A percentile compares a stretch with the other conserved stretches of the same genome.
Conservation (phyloP, 2,797 vertebrate species). For the Tympanoctomys barrerae region DNA sequence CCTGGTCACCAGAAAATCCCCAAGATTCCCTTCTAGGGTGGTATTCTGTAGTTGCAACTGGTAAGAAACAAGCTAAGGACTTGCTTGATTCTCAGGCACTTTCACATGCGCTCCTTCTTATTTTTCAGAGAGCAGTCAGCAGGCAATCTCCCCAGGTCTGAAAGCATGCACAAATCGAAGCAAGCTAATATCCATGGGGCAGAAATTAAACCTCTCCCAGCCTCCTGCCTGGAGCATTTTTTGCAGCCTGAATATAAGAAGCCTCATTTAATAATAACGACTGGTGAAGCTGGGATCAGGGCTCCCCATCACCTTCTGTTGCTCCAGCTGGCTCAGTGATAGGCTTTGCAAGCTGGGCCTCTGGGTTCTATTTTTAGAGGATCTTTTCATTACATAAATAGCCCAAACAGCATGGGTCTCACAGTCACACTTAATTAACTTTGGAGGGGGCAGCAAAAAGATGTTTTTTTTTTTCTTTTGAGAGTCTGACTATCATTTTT, state of each 20-base stretch:
- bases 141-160: neutral
- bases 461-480: neutral
- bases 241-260: neutral
- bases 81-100: neutral
- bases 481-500: conserved; percentile 52
- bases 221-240: neutral
- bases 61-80: neutral
- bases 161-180: conserved; percentile 25
- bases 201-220: neutral
- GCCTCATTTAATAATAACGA: neutral
- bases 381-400: conserved; percentile 72
- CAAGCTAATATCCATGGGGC: neutral
- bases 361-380: conserved; percentile 68
- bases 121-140: neutral
- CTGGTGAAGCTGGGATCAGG: neutral
- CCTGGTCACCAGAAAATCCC: neutral
- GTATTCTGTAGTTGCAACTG: rapidly evolving
- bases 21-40: neutral
- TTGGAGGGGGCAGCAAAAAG: neutral
- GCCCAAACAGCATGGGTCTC: conserved; percentile 37
- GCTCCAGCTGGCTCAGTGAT: conserved; percentile 32
- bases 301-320: conserved; percentile 46
- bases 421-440: conserved; percentile 63
- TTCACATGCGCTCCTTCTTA: neutral
- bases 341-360: neutral